These are phyloP conservation scores for Sebastes hubbsi DNA, from an alignment of 2,797 vertebrate species.

Conservation along the genomic window DNA sequence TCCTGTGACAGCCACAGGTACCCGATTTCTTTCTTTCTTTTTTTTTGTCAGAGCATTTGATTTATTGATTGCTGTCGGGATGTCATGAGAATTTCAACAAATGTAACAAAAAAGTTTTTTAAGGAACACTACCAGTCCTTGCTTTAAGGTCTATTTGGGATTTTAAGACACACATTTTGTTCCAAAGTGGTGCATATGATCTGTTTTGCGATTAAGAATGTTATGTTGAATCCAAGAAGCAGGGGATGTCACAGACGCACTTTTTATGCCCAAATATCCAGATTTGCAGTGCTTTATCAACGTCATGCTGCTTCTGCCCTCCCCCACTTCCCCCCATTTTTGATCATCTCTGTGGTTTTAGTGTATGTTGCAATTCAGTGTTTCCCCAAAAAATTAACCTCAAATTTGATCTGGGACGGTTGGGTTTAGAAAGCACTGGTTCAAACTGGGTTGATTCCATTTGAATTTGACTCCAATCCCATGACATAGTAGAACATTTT, in stretches of 20 bases:
- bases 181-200: not conserved
- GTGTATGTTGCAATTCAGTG: not conserved
- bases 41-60: no score
- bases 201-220: not conserved
- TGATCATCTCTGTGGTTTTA: not conserved
- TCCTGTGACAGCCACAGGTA: no score
- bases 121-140: no score
- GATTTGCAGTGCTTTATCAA: not conserved
- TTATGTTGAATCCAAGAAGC: not conserved
- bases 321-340: no score
- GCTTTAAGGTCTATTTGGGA: not conserved
- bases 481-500: not conserved
- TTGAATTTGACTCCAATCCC: not conserved
- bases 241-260: not conserved
- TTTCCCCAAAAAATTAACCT: not conserved
- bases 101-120: no score
- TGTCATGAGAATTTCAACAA: no score
- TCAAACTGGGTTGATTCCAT: not conserved
- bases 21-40: no score
- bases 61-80: no score
- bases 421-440: not conserved
- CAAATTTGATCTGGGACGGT: not conserved
- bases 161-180: not conserved
- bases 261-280: not conserved
- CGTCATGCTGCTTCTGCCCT: not conserved